Conservation (phyloP, 2,888 invertebrate genomes). For the Pocota personata region DNA sequence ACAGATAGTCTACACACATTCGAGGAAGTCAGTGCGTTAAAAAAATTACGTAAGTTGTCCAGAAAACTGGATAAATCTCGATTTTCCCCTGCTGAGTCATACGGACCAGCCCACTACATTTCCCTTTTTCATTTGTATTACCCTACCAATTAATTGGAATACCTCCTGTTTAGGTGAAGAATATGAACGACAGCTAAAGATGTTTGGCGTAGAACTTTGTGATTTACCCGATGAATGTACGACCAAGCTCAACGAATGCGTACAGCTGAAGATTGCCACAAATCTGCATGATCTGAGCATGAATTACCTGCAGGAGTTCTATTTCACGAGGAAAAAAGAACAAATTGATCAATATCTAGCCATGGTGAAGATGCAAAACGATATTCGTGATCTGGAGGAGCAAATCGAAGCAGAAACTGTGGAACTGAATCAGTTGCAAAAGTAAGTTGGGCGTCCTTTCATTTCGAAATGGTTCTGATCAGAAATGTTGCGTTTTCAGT, state of each 20-base stretch:
- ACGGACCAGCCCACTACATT: neutral
- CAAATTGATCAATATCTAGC: slow-evolving; percentile 75
- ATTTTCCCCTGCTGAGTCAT: neutral
- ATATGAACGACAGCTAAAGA: slow-evolving; percentile 78
- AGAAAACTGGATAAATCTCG: neutral
- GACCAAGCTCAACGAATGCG: slow-evolving; percentile 77
- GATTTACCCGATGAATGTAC: slow-evolving; percentile 78
- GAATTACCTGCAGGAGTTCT: slow-evolving; percentile 78
- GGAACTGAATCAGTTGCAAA: slow-evolving; percentile 76
- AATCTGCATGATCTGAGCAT: slow-evolving; percentile 77
- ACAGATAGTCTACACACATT: slow-evolving; percentile 76
- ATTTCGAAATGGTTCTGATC: neutral
- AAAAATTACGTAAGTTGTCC: slow-evolving; percentile 72
- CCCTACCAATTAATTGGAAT: no score
- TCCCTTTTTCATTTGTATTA: no score
- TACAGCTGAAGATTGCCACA: slow-evolving; percentile 76
- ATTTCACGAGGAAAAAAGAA: slow-evolving; percentile 77
- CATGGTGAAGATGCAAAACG: slow-evolving; percentile 74
- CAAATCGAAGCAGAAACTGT: slow-evolving; percentile 75
- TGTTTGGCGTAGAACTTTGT: slow-evolving; percentile 77
- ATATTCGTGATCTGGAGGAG: slow-evolving; percentile 75
- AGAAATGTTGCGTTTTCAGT: slow-evolving; percentile 65
- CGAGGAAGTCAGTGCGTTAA: slow-evolving; percentile 75
- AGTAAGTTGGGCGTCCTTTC: slow-evolving; percentile 68
- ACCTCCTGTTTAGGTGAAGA: slow-evolving; percentile 78